Evolutionary conservation across 2,888 invertebrate genomes (phyloP).

Genomic region (Desoria tigrina): DNA sequence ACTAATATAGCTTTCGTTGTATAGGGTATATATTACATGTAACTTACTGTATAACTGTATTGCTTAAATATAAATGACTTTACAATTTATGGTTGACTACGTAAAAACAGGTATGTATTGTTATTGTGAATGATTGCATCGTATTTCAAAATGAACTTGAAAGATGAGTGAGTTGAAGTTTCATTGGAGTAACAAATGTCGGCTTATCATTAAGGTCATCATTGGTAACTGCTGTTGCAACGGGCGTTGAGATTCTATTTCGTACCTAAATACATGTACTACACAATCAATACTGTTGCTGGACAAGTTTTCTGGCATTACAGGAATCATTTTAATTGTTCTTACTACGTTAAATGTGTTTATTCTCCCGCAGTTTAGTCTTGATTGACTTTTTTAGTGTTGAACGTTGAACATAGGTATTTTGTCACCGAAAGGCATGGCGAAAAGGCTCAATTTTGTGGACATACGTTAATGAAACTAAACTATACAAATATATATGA

Average conservation of each 20-base stretch:
- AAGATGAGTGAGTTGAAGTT: not conserved
- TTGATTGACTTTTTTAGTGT: not conserved
- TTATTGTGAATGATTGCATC: slow-evolving; percentile 26
- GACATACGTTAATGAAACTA: slow-evolving; percentile 2
- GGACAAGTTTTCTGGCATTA: too few species aligned
- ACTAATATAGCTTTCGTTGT: not conserved
- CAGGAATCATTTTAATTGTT: too few species aligned
- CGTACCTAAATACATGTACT: too few species aligned
- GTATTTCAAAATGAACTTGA: slow-evolving; percentile 10
- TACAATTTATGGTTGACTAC: too few species aligned
- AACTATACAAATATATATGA: too few species aligned
- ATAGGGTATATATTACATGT: not conserved
- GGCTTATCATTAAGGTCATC: slow-evolving; percentile 9
- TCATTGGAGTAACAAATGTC: not conserved
- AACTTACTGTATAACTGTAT: not conserved
- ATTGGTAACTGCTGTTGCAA: not conserved
- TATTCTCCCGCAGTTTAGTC: too few species aligned
- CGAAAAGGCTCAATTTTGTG: slow-evolving; percentile 21
- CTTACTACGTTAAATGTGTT: too few species aligned
- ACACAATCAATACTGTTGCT: too few species aligned
- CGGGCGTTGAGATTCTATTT: too few species aligned
- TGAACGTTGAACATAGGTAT: not conserved
- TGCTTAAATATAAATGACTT: not conserved
- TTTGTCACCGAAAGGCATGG: slow-evolving; percentile 19
- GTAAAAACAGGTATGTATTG: slow-evolving; percentile 7